Conservation (phyloP, 2,113 vertebrate genomes). For the Rhipidura dahli region DNA sequence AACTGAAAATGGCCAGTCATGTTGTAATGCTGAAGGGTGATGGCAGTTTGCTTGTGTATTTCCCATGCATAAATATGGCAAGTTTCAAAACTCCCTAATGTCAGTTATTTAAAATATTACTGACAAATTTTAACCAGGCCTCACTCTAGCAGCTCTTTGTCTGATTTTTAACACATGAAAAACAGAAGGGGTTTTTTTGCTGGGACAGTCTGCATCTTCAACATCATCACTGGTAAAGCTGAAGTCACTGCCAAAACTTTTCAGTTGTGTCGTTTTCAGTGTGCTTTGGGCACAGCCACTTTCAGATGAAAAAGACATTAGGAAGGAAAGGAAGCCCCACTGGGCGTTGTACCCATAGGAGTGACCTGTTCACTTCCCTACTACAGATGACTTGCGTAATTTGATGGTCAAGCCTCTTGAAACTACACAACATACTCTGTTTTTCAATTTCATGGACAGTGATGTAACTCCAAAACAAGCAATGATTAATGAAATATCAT, state of each 20-base stretch:
- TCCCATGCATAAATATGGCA: background rate
- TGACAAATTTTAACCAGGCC: background rate
- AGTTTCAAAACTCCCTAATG: background rate
- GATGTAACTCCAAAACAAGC: slow-evolving; percentile 42
- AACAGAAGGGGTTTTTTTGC: background rate
- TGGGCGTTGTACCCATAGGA: background rate
- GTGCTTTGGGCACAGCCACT: background rate
- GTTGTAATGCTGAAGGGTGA: background rate
- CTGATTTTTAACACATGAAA: background rate
- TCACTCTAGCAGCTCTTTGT: background rate
- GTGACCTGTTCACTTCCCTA: background rate
- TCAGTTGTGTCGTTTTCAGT: background rate
- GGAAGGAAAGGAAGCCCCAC: background rate
- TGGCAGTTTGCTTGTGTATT: background rate
- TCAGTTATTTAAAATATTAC: background rate
- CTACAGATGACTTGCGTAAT: background rate
- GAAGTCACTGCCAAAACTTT: background rate
- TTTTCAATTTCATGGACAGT: slow-evolving; percentile 17
- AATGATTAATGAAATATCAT: slow-evolving; percentile 45
- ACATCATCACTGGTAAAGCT: background rate
- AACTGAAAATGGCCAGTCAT: background rate
- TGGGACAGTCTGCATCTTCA: background rate
- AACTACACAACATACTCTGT: background rate
- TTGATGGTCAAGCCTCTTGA: background rate
- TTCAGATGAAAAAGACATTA: background rate